Evolutionary conservation across 1,140 invertebrate genomes (phyloP), one percentile per base, ranked within the genome.

Genomic region (Atta cephalotes): DNA sequence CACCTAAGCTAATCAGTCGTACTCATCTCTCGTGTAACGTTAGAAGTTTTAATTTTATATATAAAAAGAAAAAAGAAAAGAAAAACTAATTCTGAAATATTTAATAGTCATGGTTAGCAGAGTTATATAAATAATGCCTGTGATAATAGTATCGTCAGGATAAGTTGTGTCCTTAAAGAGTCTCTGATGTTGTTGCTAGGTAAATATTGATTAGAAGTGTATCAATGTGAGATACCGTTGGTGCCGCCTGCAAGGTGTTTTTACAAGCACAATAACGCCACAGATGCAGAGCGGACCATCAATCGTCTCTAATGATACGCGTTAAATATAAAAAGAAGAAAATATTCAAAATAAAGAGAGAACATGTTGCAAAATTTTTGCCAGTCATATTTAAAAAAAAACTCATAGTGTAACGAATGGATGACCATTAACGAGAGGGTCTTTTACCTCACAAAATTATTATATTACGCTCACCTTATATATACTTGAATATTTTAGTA

Each of bases 91-190:
- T 94, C 93, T 94, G 92, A 93, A 94, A 93, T 93, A 93, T 94
- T 94, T 94, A 94, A 93, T 95, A 95, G 94, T 93, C 94, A 93
- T 93, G 93, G 89, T 94, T 95, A 95, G 94, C 92, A 95, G 92
- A 95, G 94, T 95, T 95, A 94, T 94, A 95, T 94, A 93, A 95
- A 94, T 93, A 93, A 95, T 95, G 95, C 95, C 95, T 95, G 95
- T 95, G 95, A 95, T 95, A 95, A 95, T 95, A 95, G 95, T 95
- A 95, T 95, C 94, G 95, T 95, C 95, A 95, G 94, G 95, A 95
- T 95, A 95, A 95, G 95, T 95, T 95, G 94, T 95, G 95, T 95
- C 95, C 94, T 95, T 95, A 94, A 94, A 95, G 93, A 95, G 94
- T 95, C 92, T 95, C 94, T 94, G 94, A 95, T 95, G 94, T 95